Evolutionary conservation across 1,140 invertebrate species (phyloP).

Genomic region (Heterodera carotae): DNA sequence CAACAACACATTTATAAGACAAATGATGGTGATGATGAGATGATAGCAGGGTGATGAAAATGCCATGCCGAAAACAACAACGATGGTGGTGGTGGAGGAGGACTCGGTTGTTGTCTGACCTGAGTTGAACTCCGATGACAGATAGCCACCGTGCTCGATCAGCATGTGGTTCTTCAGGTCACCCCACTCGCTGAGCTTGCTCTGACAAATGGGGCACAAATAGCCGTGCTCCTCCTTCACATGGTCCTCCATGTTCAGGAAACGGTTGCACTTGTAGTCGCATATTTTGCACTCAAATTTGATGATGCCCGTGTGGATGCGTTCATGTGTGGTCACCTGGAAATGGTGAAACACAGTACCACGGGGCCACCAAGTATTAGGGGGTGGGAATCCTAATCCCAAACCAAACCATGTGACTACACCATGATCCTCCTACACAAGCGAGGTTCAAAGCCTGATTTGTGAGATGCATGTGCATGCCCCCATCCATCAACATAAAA

Average conservation of each 20-base stretch:
- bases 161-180: conserved; percentile 64
- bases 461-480: too few species aligned
- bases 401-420: too few species aligned
- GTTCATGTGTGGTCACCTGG: conserved; percentile 62
- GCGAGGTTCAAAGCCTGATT: too few species aligned
- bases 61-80: neutral
- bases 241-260: conserved; percentile 63
- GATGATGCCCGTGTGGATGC: conserved; percentile 65
- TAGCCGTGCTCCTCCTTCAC: conserved; percentile 64
- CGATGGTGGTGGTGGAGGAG: too few species aligned
- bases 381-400: too few species aligned
- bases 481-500: too few species aligned
- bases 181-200: conserved; percentile 59
- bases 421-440: too few species aligned
- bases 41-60: conserved; percentile 8
- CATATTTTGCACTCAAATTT: conserved; percentile 66
- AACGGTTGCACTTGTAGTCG: conserved; percentile 61
- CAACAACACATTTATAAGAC: conserved; percentile 21
- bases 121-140: conserved; percentile 57
- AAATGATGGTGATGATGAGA: too few species aligned
- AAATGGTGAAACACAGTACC: too few species aligned
- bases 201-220: conserved; percentile 60
- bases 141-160: conserved; percentile 61
- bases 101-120: too few species aligned
- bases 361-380: too few species aligned